Evolutionary conservation across 2,113 vertebrate genomes (phyloP), one percentile per base, ranked within the genome.

Genomic region (Epinephelus moara): DNA sequence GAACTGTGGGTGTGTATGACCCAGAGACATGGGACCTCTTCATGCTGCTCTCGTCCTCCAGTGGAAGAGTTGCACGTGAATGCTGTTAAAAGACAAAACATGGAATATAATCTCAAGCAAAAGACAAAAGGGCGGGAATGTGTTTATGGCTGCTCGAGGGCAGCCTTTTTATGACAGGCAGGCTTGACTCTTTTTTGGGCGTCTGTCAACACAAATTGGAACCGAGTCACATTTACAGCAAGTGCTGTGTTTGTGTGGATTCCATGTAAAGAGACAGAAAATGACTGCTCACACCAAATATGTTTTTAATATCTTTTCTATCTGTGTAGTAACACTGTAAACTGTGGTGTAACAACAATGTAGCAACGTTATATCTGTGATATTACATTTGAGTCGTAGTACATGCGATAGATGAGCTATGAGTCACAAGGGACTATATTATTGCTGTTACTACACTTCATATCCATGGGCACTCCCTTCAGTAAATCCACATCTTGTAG

Each of bases 1-100:
- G 90, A 95, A 96, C 86, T 99, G 98, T 0, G 96, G 97, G 82
- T 99, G 98, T 3, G 96, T 99, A 91, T 99, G 97, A 98, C 91
- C 86, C 69, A 40, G 57, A 76, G 53, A 59, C 23, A 47, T 11
- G 18, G 18, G 21, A 80, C 61, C 55, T 70, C 45, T 42, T 78
- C 70, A 85, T 74, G 90, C 91, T 91, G 91, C 92, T 89, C 81
- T 80, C 85, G 56, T 78, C 59, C 79, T 73, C 81, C 23, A 55
- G 57, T 37, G 33, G 72, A 77, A 61, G 75, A 78, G 67, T 70
- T 70, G 6, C 68, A 81, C 78, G 33, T 52, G 70, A 78, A 74
- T 70, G 70, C 62, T 85, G 78, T 73, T 81, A 23, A 88, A 81
- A 70, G 82, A 84, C 70, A 75, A 87, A 63, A 57, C 67, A 2